Conservation (phyloP, 2,797 vertebrate genomes). For the Platalea minor region DNA sequence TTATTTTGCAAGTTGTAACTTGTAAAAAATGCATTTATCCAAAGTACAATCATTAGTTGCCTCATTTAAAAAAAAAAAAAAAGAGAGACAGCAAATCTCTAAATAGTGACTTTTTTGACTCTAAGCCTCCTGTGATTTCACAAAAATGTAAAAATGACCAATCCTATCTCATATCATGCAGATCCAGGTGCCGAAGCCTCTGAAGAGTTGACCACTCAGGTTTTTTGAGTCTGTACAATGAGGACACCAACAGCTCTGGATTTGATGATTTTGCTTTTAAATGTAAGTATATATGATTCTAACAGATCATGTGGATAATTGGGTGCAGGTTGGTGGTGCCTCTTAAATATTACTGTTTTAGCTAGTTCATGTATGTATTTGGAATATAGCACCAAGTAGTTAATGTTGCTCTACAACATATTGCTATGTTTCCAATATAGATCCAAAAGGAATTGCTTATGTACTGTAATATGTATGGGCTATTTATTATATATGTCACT, state of each 20-base stretch:
- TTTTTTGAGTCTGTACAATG: not conserved
- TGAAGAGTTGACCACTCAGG: not conserved
- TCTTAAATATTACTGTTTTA: not conserved
- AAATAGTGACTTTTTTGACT: not conserved
- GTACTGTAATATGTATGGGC: not conserved
- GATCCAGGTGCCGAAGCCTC: not conserved
- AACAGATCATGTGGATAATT: not conserved
- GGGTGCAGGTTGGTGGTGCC: not conserved
- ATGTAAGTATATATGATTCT: not conserved
- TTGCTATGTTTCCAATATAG: not conserved
- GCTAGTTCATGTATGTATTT: not conserved
- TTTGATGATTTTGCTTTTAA: not conserved
- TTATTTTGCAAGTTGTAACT: not conserved
- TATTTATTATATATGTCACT: not conserved
- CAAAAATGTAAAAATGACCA: not conserved
- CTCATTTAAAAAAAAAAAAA: not conserved
- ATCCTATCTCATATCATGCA: not conserved
- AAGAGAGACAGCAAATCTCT: not conserved
- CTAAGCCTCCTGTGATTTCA: not conserved
- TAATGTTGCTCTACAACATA: not conserved
- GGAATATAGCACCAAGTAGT: not conserved
- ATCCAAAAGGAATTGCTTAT: not conserved
- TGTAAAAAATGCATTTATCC: not conserved
- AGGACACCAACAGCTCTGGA: not conserved
- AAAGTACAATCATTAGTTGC: not conserved